Base-by-base conservation (phyloP, 2,113 vertebrate genomes). In the Talpa occidentalis region DNA sequence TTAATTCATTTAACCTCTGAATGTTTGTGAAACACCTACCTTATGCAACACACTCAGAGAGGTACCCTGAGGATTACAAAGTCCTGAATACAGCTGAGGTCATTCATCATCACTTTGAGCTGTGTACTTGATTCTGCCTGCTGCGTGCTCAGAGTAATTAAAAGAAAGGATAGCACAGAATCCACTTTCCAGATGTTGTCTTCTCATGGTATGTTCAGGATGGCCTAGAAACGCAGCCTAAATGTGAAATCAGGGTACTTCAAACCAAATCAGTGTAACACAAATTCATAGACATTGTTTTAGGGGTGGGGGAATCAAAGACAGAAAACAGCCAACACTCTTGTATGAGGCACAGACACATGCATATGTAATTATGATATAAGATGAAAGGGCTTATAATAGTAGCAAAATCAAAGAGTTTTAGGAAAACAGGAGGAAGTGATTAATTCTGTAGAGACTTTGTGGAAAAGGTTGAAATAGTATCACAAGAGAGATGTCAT, bases 131-230 rank as follows among this genome's bases (percentile, higher is more conserved):
- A 80, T 80, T 93, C 82, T 86, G 59, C 26, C n/a, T 30, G 49
- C 59, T 93, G 81, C 0, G 2, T 76, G 79, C 66, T 91, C 80
- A 84, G 35, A 82, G 44, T 84, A 95, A 94, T 95, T 83, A 82
- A 89, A 88, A 83, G 56, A 35, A 64, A 79, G 56, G 69, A 92
- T 88, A 93, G 90, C 88, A 95, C 67, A 91, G 90, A 95, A 80
- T 35, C 44, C 52, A 54, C 9, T 60, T 76, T 83, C 81, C 93
- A 93, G 87, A 96, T 96, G 88, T 87, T 86, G 11, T 56, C 85
- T 91, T 87, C 87, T 82, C 19, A 30, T 54, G 37, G 77, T 60
- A 30, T 40, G 32, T 37, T 86, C 79, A 83, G 56, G 69, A 87
- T 35, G 37, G 17, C 22, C 54, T 83, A 11, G 32, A 76, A 83